Conservation (phyloP, 2,888 invertebrate genomes). For the Mylabris sibirica region DNA sequence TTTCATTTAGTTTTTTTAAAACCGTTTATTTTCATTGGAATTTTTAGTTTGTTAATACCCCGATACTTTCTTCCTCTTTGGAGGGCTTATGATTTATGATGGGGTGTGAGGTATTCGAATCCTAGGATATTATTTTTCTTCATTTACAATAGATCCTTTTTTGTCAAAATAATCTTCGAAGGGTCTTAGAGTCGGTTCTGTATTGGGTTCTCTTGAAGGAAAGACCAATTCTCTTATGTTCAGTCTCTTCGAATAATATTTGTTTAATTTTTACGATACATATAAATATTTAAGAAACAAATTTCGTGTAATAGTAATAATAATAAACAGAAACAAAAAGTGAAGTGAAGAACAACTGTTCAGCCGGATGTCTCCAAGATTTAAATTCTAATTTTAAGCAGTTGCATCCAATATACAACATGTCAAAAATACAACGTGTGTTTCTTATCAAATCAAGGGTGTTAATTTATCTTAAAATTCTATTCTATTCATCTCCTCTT, state of each 20-base stretch:
- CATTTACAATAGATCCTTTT: too few species aligned
- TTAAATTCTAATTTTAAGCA: slow-evolving; percentile 7
- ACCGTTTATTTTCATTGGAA: neutral
- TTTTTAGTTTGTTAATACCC: neutral
- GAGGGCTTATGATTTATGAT: too few species aligned
- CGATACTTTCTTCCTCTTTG: too few species aligned
- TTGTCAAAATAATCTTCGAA: too few species aligned
- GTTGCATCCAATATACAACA: slow-evolving; percentile 2
- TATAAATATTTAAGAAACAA: too few species aligned
- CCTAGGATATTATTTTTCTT: too few species aligned
- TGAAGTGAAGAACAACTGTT: neutral
- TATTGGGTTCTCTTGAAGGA: too few species aligned
- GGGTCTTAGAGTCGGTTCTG: too few species aligned
- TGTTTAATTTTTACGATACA: too few species aligned
- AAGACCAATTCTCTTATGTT: too few species aligned
- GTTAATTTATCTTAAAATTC: neutral
- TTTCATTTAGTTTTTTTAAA: neutral
- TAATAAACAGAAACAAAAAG: neutral
- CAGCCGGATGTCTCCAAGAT: neutral
- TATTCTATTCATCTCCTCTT: neutral
- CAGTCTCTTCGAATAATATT: too few species aligned
- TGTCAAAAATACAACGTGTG: neutral
- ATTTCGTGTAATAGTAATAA: neutral
- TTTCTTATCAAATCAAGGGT: neutral
- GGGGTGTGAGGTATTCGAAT: too few species aligned